Percentiles rank a stretch among this genome's conserved stretches.
phyloP scores from a whole-genome alignment of 2,113 vertebrate genomes.

The Pterocles orientalis region DNA sequence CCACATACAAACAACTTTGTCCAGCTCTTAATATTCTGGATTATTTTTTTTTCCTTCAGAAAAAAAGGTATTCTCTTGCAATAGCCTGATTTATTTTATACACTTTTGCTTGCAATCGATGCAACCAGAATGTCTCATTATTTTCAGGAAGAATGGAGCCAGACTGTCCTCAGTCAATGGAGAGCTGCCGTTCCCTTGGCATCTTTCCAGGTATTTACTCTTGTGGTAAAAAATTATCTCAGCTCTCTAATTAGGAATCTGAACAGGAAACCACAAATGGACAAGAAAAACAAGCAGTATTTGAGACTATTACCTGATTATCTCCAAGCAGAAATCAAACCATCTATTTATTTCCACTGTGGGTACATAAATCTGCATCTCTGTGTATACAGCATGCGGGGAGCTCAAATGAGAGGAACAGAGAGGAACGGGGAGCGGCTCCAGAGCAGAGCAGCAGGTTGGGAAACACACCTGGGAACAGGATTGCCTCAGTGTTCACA shows the following conservation, averaged over 20 bases:
- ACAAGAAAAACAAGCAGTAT: background rate
- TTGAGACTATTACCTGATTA: background rate
- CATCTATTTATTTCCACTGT: background rate
- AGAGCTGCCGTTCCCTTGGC: background rate
- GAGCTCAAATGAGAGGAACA: background rate
- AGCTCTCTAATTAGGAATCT: background rate
- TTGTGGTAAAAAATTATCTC: background rate
- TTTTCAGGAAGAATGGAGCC: background rate
- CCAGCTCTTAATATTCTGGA: background rate
- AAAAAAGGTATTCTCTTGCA: background rate
- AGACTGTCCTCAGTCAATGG: background rate
- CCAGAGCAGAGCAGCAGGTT: background rate
- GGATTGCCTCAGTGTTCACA: background rate
- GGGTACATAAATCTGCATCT: fast-evolving
- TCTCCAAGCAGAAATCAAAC: background rate
- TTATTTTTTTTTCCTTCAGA: background rate
- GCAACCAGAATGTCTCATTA: background rate
- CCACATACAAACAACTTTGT: background rate
- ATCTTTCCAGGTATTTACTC: background rate
- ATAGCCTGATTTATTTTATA: background rate
- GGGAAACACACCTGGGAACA: background rate
- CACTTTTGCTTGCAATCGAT: background rate
- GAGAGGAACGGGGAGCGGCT: background rate
- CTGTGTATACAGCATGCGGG: background rate
- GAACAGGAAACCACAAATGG: background rate